Evolutionary conservation across 2,113 vertebrate species (phyloP).

Genomic region (Laterallus jamaicensis): DNA sequence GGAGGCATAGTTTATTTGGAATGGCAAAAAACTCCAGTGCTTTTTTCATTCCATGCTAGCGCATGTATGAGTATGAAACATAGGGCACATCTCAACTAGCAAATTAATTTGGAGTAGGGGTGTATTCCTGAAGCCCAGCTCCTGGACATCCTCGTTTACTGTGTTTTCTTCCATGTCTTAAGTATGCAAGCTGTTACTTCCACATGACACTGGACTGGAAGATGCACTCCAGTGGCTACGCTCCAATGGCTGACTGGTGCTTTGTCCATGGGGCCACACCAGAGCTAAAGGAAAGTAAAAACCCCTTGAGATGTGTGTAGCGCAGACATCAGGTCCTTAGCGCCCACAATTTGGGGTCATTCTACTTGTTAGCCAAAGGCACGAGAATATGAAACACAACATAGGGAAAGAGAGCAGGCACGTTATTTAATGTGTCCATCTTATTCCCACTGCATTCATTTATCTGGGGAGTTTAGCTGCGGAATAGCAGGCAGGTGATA

Average conservation of each 20-base stretch:
- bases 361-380: neutral
- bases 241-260: neutral
- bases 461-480: neutral
- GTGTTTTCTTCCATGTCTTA: neutral
- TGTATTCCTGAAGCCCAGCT: neutral
- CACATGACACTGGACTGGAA: neutral
- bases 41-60: neutral
- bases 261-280: neutral
- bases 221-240: neutral
- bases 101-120: neutral
- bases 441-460: neutral
- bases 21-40: neutral
- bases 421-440: neutral
- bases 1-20: neutral
- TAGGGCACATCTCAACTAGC: rapidly evolving
- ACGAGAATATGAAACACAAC: neutral
- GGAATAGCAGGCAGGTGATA: neutral
- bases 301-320: neutral
- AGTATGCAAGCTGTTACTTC: neutral
- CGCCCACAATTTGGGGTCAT: neutral
- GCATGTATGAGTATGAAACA: neutral
- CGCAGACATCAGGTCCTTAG: rapidly evolving
- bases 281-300: neutral
- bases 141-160: neutral
- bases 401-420: rapidly evolving